Conservation (phyloP, 2,888 invertebrate species). For the Perizoma affinitatum region DNA sequence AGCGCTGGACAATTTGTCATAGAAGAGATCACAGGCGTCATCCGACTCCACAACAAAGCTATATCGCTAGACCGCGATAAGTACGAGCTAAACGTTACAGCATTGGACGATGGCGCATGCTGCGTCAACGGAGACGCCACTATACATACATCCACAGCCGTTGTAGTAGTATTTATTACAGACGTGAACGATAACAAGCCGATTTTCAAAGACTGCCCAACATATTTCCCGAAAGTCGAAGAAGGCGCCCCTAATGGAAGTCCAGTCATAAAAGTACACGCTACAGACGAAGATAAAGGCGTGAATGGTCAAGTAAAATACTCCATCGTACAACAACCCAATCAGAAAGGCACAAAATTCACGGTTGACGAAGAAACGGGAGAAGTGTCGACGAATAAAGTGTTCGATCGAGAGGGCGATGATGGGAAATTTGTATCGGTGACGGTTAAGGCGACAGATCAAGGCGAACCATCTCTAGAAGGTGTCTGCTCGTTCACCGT, state of each 20-base stretch:
- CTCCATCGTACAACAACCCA: conserved; percentile 97
- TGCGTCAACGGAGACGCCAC: conserved; percentile 95
- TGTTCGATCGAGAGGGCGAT: conserved; percentile 98
- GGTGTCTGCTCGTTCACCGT: conserved; percentile 99
- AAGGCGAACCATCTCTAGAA: conserved; percentile 98
- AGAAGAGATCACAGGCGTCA: conserved; percentile 97
- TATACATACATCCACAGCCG: conserved; percentile 96
- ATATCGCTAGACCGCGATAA: conserved; percentile 96
- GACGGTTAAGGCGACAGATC: conserved; percentile 98
- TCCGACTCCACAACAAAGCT: conserved; percentile 93
- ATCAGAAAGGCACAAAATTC: conserved; percentile 97
- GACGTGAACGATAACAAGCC: conserved; percentile 99
- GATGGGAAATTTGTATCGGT: conserved; percentile 98
- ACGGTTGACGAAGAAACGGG: conserved; percentile 98
- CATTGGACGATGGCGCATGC: conserved; percentile 98
- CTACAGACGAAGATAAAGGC: conserved; percentile 97
- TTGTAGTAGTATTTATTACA: conserved; percentile 97
- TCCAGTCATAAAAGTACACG: conserved; percentile 96
- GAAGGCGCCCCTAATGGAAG: conserved; percentile 97
- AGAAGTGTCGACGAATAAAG: conserved; percentile 97
- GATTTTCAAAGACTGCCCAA: conserved; percentile 96
- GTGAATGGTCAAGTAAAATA: conserved; percentile 98
- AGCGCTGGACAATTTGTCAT: conserved; percentile 97
- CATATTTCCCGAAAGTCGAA: conserved; percentile 96
- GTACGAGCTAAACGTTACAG: conserved; percentile 98